Base-by-base conservation (phyloP, 2,888 invertebrate genomes). In the Rosalia funebris region DNA sequence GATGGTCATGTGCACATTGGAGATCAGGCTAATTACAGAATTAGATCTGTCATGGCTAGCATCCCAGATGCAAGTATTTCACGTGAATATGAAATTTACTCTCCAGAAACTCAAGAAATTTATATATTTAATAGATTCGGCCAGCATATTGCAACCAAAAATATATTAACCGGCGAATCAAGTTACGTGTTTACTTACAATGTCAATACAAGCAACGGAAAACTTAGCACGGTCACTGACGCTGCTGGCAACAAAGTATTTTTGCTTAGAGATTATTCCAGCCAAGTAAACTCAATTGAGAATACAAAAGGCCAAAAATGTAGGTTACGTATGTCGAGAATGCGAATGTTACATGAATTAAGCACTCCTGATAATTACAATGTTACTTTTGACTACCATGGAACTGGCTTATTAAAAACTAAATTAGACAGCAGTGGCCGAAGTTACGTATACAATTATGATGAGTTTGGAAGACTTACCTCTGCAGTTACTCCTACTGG, bases 401-500 rank as follows among this genome's bases (percentile, higher is more conserved):
- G 93, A 0, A 92, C 94, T 0, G 96, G 96, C 0, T 83, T 98
- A 36, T 82, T 98, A 31, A 93, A 92, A 77, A 92, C 93, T 0
- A 94, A 95, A 78, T 84, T 94, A 10, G 96, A 96, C 75, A 92
- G 93, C 62, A 93, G 93, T 1, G 95, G 95, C 1, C 85, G 95
- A 66, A 93, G 94, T 70, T 94, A 94, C 77, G 93, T 95, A 14
- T 98, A 97, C 79, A 93, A 93, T 75, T 98, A 97, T 75, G 96
- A 98, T 76, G 93, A 94, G 77, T 96, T 96, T 76, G 98, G 98
- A 1, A 87, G 97, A 57, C 83, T 97, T 1, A 93, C 93, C 1
- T 91, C 92, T 9, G 95, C 96, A 0, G 93, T 96, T 0, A 95
- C 95, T 3, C 97, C 98, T 0, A 97, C 96, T n/a, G 97, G 97